A percentile compares a stretch with the other conserved stretches of the same genome.
phyloP scores from a whole-genome alignment of 2,113 vertebrate species.

The Chionomys nivalis region DNA sequence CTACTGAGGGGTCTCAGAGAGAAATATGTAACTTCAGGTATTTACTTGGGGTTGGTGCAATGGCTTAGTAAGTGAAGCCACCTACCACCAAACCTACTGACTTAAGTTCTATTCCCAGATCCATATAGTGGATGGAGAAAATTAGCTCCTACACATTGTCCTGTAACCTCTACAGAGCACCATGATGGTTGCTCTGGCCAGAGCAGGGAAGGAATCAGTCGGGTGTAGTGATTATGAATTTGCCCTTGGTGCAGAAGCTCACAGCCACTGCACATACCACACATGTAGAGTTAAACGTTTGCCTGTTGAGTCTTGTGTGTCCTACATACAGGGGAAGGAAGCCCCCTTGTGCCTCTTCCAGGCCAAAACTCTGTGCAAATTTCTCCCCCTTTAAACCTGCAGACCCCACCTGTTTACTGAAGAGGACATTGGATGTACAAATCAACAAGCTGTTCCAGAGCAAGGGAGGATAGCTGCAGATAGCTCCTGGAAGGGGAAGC shows the following conservation, averaged over 20 bases:
- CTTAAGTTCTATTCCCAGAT: not conserved
- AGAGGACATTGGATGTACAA: not conserved
- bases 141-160: not conserved
- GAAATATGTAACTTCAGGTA: not conserved
- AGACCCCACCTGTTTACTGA: not conserved
- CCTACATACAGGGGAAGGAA: not conserved
- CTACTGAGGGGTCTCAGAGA: not conserved
- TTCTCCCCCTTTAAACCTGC: not conserved
- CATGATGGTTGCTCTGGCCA: not conserved
- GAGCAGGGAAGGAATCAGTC: not conserved
- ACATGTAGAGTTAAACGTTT: not conserved
- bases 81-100: not conserved
- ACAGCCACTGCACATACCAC: not conserved
- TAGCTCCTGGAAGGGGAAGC: not conserved
- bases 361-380: not conserved
- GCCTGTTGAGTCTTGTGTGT: not conserved
- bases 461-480: not conserved
- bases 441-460: not conserved
- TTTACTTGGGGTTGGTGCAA: not conserved
- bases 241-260: not conserved
- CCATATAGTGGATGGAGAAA: not conserved
- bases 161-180: not conserved
- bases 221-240: not conserved
- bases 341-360: not conserved
- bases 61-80: not conserved